Base-by-base conservation (phyloP, 2,113 vertebrate species). In the Aldabrachelys gigantea region DNA sequence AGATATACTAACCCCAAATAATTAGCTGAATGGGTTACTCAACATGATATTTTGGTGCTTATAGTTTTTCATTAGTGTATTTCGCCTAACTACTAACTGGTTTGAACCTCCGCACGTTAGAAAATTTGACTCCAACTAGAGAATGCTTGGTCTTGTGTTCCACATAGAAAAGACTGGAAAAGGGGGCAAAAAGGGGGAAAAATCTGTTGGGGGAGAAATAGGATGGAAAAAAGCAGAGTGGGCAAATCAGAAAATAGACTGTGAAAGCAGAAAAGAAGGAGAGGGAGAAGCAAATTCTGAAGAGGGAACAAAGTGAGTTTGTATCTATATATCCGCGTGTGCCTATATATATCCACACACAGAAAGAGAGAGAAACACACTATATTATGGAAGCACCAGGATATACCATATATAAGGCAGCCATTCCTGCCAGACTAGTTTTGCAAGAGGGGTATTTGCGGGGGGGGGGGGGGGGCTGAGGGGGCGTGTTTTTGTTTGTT, bases 211-310 rank as follows among this genome's bases (percentile, higher is more conserved):
- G 96, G 94, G 95, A 94, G 89, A 93, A 91, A 54, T 94, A 96
- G 95, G 95, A 97, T 95, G 93, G 97, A 94, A 96, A 97, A 96
- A 95, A 96, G 96, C 96, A 93, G 96, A 95, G 96, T 92, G 96
- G 95, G 95, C 93, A 97, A 96, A 97, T 96, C 96, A 96, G 96
- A 96, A 93, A 96, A 94, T 93, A 97, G 97, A 97, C 96, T 96
- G 96, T 91, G 96, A 95, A 95, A 96, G 96, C 94, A 89, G 95
- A 95, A 91, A 96, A 54, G 44, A 94, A 95, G 96, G 94, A 81
- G 89, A 85, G 50, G 52, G 62, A 57, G 92, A 21, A 88, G 56
- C 56, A 57, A 57, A 57, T 57, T 57, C 56, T 57, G 56, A 57
- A 57, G 56, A 57, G 56, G 25, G 25, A 57, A 57, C 56, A 92